Base-by-base conservation (phyloP, 1,140 invertebrate species). In the Drosophila ambigua region DNA sequence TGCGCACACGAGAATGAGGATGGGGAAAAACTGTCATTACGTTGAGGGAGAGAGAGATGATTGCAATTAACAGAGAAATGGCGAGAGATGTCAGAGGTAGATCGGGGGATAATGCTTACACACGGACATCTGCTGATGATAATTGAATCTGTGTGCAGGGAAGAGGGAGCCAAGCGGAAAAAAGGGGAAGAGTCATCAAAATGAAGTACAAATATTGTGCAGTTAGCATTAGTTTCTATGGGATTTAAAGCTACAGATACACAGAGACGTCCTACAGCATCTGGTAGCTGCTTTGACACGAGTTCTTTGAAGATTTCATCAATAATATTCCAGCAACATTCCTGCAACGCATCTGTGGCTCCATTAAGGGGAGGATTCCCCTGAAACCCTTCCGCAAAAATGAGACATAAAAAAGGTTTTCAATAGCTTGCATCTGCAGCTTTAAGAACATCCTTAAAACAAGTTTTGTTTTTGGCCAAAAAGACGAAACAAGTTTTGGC, bases 401-500 rank as follows among this genome's bases (percentile, higher is more conserved):
- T 85, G 81, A 84, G 77, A 80, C 80, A 80, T 80, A 66, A 69
- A 80, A 69, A 20, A 72, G 46, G 74, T 72, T 44, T 46, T 52
- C 53, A 35, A 45, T 51, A 68, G 24, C 23, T 46, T 39, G 48
- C 26, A 72, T 20, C 26, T 46, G 16, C 48, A 46, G n/a, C 58
- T 43, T 39, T 7, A 13, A 61, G 59, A 81, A 79, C 73, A 59
- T 85, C 81, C 81, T 85, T 85, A 74, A 85, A 85, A 85, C 81
- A 9, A 53, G 81, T 84, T 85, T 76, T 50, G 46, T 54, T 66
- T 43, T 44, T 44, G 41, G 58, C 76, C 72, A 82, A 74, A 83
- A 61, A 71, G 31, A 49, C 15, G 26, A 85, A 85, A 85, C 81
- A 87, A 77, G 81, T 85, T 85, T 87, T 57, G 35, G 54, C 46